Evolutionary conservation across 1,140 invertebrate species (phyloP), one percentile per base, ranked within the genome.

Genomic region (Helicoverpa zea): DNA sequence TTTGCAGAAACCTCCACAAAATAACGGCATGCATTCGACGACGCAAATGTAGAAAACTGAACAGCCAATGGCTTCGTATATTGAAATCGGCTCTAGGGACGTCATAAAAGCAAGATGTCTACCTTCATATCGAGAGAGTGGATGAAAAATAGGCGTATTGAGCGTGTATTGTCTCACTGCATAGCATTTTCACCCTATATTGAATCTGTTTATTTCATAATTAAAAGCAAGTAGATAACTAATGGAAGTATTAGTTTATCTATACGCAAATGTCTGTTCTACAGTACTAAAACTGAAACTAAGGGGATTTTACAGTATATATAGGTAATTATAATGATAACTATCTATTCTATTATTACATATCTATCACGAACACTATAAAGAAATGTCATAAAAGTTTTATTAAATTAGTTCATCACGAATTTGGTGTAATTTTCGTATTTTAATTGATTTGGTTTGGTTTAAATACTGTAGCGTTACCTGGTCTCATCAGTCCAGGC

Each of bases 51-150:
- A 81, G 61, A 79, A 77, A 63, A 51, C 81, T 83, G 52, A 52
- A 79, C 78, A 77, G 76, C 82, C 77, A 86, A 88, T 87, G 81
- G 80, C 68, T 84, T 81, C 51, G 73, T 76, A 81, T 89, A 90
- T 90, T 88, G 89, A 84, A 87, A 84, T 80, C 70, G 59, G 70
- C 59, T 83, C 79, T 18, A 30, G 74, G 72, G 76, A 75, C 78
- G 84, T 83, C 82, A 86, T 89, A 90, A 91, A 87, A 51, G 78
- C 87, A 91, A 91, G 86, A 91, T 91, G 89, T 87, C 85, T 88
- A 87, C 85, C 81, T 84, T 84, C 82, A 86, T 87, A 85, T 86
- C 82, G 86, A 74, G 82, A 84, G 66, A 80, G 58, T 81, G 73
- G 52, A 66, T 78, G 74, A 56, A 74, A 79, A 79, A 79, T 79